Conservation (phyloP, 2,113 vertebrate genomes). For the Corvus hawaiiensis region DNA sequence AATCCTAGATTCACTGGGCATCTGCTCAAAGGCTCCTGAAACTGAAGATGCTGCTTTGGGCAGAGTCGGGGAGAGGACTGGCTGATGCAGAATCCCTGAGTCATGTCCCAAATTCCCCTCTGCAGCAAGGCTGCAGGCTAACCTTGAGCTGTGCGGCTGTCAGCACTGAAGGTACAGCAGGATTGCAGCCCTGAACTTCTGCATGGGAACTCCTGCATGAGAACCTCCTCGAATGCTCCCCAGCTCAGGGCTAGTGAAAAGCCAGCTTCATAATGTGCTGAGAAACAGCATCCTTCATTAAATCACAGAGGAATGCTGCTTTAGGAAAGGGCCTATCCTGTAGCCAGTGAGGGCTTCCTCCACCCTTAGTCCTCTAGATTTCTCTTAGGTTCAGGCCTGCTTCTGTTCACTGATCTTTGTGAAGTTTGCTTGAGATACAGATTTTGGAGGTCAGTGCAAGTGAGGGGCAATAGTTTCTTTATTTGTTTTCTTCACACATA, state of each 20-base stretch:
- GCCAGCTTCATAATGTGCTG: fast-evolving
- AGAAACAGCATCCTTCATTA: background rate
- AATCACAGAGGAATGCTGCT: background rate
- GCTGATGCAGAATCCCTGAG: constrained; percentile 26
- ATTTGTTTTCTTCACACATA: background rate
- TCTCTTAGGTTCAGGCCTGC: background rate
- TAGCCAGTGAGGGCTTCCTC: background rate
- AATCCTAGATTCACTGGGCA: background rate
- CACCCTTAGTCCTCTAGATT: background rate
- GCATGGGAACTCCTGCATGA: background rate
- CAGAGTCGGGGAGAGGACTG: background rate
- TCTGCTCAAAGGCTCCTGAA: background rate
- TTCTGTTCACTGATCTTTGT: background rate
- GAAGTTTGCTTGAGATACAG: background rate
- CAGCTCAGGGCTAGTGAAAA: background rate
- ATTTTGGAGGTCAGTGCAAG: background rate
- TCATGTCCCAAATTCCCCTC: constrained; percentile 23
- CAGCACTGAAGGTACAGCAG: background rate
- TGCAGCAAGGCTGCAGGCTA: constrained; percentile 8
- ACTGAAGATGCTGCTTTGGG: background rate
- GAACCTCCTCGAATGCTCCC: background rate
- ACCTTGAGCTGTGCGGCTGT: background rate
- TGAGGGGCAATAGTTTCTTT: background rate
- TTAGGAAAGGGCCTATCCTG: background rate
- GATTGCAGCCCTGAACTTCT: background rate